Evolutionary conservation across 1,140 invertebrate genomes (phyloP).

Genomic region (Penaeus indicus): DNA sequence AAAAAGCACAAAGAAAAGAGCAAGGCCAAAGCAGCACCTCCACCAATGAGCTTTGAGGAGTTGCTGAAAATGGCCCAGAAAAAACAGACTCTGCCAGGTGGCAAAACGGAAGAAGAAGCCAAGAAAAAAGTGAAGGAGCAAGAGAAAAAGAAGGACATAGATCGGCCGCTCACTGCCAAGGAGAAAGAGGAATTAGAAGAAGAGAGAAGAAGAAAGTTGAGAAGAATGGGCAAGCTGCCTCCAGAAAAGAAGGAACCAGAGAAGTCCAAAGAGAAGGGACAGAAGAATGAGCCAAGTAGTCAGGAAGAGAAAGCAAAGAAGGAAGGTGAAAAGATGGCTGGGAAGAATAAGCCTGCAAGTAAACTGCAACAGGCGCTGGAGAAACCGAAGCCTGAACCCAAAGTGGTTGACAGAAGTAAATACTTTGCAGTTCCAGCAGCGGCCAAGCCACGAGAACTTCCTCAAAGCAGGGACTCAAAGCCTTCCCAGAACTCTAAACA

Average conservation of each 20-base stretch:
- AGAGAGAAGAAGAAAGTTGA: slow-evolving; percentile 61
- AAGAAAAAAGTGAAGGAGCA: slow-evolving; percentile 44
- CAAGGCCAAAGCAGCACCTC: slow-evolving; percentile 53
- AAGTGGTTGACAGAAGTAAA: slow-evolving; percentile 52
- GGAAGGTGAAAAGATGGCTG: slow-evolving; percentile 64
- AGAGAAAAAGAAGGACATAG: slow-evolving; percentile 57
- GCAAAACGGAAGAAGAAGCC: not conserved
- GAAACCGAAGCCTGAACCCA: slow-evolving; percentile 48
- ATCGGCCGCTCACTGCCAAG: slow-evolving; percentile 59
- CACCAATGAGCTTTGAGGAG: slow-evolving; percentile 67
- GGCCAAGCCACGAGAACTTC: slow-evolving; percentile 31
- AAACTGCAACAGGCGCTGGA: slow-evolving; percentile 51
- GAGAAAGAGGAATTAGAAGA: slow-evolving; percentile 62
- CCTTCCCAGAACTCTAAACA: not conserved
- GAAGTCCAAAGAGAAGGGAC: slow-evolving; percentile 82
- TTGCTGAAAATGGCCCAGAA: slow-evolving; percentile 66
- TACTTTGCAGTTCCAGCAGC: slow-evolving; percentile 57
- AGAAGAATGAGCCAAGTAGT: slow-evolving; percentile 82
- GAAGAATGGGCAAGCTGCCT: slow-evolving; percentile 69
- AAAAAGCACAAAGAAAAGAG: slow-evolving; percentile 30
- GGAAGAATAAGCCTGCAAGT: slow-evolving; percentile 33
- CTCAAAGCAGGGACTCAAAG: slow-evolving; percentile 27
- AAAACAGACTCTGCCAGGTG: slow-evolving; percentile 47
- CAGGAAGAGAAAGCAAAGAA: slow-evolving; percentile 75
- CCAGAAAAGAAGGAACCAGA: slow-evolving; percentile 74